Conservation (phyloP, 2,888 invertebrate species). For the Euclidia mi region DNA sequence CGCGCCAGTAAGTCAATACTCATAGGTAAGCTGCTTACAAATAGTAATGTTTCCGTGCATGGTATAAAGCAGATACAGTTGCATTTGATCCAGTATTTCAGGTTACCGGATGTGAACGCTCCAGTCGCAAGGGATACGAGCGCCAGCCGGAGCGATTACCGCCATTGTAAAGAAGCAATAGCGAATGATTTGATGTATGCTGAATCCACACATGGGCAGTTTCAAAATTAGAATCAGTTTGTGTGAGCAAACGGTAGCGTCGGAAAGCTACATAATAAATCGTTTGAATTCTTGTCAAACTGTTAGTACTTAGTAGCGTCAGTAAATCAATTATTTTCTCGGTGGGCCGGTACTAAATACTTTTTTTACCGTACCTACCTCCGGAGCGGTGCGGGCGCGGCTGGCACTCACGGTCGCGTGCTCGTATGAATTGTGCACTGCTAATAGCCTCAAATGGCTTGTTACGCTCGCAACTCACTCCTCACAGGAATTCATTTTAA, state of each 20-base stretch:
- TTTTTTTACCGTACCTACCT: too few relatives aligned
- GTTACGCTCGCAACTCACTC: constrained; percentile 56
- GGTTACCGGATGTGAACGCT: constrained; percentile 17
- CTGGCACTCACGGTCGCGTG: constrained; percentile 30
- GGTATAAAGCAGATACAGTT: background rate
- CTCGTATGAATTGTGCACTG: constrained; percentile 47
- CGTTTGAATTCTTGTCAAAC: too few relatives aligned
- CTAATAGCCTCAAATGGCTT: constrained; percentile 62
- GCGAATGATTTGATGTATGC: constrained; percentile 25
- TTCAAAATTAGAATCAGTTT: constrained; percentile 1
- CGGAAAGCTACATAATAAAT: too few relatives aligned
- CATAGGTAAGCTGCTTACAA: too few relatives aligned
- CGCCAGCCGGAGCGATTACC: background rate
- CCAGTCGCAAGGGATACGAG: background rate
- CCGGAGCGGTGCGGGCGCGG: too few relatives aligned
- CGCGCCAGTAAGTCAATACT: background rate
- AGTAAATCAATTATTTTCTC: constrained; percentile 21
- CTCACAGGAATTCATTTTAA: constrained; percentile 68
- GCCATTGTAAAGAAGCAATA: constrained; percentile 17
- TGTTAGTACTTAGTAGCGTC: background rate
- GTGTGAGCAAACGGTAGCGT: background rate
- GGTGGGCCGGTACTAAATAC: too few relatives aligned
- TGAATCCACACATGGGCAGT: constrained; percentile 11
- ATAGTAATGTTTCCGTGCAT: too few relatives aligned
- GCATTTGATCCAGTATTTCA: background rate